Percentiles rank a stretch among this genome's conserved stretches.
Evolutionary conservation across 2,888 invertebrate species (phyloP).

Genomic region (Scotopteryx bipunctaria): DNA sequence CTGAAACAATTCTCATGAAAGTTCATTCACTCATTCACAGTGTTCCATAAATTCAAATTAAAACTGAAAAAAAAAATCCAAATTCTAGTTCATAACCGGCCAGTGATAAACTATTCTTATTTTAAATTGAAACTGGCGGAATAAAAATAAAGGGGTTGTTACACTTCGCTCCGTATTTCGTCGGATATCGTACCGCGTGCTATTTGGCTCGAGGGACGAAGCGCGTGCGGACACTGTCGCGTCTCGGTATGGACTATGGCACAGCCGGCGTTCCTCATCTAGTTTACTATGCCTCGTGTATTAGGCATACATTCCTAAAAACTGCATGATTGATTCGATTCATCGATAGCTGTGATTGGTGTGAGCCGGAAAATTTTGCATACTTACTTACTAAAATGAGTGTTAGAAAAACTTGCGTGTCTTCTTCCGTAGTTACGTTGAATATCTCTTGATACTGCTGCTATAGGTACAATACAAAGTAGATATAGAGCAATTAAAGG

Average conservation of each 20-base stretch:
- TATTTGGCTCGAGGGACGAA: conserved; percentile 46
- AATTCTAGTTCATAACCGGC: conserved; percentile 22
- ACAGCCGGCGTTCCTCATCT: conserved; percentile 41
- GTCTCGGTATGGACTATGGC: conserved; percentile 67
- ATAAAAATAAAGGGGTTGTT: conserved; percentile 21
- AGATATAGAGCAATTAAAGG: too few species aligned
- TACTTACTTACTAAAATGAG: not conserved
- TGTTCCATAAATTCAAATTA: conserved; percentile 22
- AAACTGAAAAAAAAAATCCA: conserved; percentile 13
- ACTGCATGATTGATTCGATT: conserved; percentile 20
- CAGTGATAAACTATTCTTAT: conserved; percentile 32
- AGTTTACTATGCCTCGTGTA: conserved; percentile 37
- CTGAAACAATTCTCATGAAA: conserved; percentile 61
- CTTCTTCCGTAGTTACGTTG: not conserved
- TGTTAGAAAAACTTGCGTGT: not conserved
- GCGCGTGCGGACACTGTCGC: conserved; percentile 64
- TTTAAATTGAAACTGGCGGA: not conserved
- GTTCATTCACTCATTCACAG: conserved; percentile 62
- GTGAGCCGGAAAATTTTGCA: not conserved
- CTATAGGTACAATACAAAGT: too few species aligned
- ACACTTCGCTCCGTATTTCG: conserved; percentile 39
- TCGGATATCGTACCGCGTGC: conserved; percentile 56
- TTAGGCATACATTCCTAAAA: conserved; percentile 35
- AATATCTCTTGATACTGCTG: too few species aligned
- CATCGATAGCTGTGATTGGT: conserved; percentile 1